These are phyloP conservation scores for Druceiella hillmani DNA, from an alignment of 2,888 invertebrate genomes.

Conservation along the genomic window DNA sequence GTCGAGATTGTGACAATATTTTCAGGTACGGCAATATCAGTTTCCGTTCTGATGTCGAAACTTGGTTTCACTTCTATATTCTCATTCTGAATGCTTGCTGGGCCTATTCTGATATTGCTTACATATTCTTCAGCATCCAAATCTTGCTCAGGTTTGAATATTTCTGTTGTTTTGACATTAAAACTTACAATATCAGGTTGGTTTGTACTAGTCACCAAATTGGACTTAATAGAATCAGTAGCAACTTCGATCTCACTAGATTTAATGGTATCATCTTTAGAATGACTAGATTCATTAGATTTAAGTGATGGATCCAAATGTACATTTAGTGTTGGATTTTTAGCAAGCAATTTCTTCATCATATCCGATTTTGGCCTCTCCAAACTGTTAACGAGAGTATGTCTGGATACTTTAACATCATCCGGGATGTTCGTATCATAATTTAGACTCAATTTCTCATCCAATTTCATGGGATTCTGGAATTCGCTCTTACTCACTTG, in stretches of 20 bases:
- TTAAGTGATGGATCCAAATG: constrained; percentile 38
- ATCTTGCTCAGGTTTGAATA: constrained; percentile 32
- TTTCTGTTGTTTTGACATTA: constrained; percentile 38
- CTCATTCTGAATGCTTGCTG: constrained; percentile 31
- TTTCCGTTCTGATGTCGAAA: constrained; percentile 34
- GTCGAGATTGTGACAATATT: constrained; percentile 47
- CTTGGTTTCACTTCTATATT: constrained; percentile 35
- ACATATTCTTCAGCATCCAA: constrained; percentile 41
- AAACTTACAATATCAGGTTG: constrained; percentile 50
- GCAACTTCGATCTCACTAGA: too few species aligned
- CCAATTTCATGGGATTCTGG: constrained; percentile 37
- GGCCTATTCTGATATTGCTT: constrained; percentile 46
- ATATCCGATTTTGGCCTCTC: constrained; percentile 59
- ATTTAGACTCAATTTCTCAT: constrained; percentile 41
- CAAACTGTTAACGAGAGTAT: constrained; percentile 53
- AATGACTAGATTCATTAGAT: constrained; percentile 34
- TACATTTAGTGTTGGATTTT: constrained; percentile 47
- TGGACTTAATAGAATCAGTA: constrained; percentile 43
- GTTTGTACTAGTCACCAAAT: too few species aligned
- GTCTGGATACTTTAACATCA: constrained; percentile 58
- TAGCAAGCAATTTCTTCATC: constrained; percentile 52
- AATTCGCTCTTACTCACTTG: too few species aligned
- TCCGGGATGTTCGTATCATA: constrained; percentile 59
- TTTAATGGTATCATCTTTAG: constrained; percentile 31
- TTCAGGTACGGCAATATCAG: constrained; percentile 32